Percentiles rank a stretch among this genome's conserved stretches.
Conservation (phyloP, 37 sponge, comb jelly and placozoan species). For the Halichondria panicea region DNA sequence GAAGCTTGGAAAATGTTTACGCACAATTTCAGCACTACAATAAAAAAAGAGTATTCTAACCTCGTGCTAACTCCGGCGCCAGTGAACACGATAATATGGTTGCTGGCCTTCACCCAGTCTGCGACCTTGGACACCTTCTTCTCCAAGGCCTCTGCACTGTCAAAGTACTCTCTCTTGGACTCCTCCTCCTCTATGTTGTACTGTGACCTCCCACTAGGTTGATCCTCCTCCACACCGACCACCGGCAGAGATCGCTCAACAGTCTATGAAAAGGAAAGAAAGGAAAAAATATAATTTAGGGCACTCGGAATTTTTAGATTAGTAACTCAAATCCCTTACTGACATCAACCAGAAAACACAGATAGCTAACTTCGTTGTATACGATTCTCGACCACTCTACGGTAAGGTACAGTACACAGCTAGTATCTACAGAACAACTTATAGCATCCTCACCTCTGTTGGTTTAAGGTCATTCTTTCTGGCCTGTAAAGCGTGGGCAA, state of each 20-base stretch:
- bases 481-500: constrained; percentile 23
- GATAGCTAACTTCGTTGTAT: too few relatives aligned
- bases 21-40: background rate
- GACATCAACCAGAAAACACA: too few relatives aligned
- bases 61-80: constrained; percentile 93
- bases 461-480: constrained; percentile 60
- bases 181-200: constrained; percentile 78
- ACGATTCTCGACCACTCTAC: too few relatives aligned
- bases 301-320: background rate
- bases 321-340: background rate
- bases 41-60: constrained; percentile 6
- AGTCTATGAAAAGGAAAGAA: constrained; percentile 18
- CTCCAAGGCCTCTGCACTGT: constrained; percentile 39
- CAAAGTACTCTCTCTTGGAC: constrained; percentile 85
- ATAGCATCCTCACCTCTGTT: constrained; percentile 62
- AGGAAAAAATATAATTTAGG: background rate
- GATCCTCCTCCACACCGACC: constrained; percentile 19
- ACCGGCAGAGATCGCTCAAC: constrained; percentile 45
- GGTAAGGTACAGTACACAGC: too few relatives aligned
- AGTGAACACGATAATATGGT: constrained; percentile 76
- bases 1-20: background rate
- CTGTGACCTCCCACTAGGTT: background rate
- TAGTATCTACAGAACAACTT: too few relatives aligned
- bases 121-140: constrained; percentile 64
- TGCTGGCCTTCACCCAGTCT: constrained; percentile 62